Percentiles rank a stretch among this genome's conserved stretches.
Conservation (phyloP, 2,797 vertebrate species). For the Sciurus carolinensis region DNA sequence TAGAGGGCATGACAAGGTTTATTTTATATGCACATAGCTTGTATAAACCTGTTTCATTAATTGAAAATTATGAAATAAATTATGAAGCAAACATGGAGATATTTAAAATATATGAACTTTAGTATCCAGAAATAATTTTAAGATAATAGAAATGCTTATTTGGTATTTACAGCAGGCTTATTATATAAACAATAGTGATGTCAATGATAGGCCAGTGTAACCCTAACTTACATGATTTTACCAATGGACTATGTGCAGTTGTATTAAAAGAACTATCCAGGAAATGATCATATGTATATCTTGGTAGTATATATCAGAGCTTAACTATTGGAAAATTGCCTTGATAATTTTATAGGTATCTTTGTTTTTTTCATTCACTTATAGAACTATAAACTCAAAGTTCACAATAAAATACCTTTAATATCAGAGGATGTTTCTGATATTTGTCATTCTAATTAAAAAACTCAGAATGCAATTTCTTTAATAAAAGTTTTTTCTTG, state of each 20-base stretch:
- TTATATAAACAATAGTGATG: background rate
- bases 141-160: background rate
- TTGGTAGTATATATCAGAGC: background rate
- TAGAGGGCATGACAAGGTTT: background rate
- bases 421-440: background rate
- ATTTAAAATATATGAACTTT: background rate
- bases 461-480: constrained; percentile 5
- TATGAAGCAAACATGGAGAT: constrained; percentile 46
- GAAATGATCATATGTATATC: background rate
- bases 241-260: background rate
- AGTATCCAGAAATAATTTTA: background rate
- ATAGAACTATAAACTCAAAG: constrained; percentile 5
- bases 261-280: background rate
- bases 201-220: background rate
- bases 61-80: constrained; percentile 51
- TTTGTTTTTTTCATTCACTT: background rate
- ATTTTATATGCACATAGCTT: constrained; percentile 14
- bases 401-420: constrained; percentile 35
- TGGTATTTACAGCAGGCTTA: background rate
- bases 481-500: background rate
- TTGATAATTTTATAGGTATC: background rate
- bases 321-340: background rate
- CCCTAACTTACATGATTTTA: constrained; percentile 7
- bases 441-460: constrained; percentile 21
- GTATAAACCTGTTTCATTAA: constrained; percentile 56